These are phyloP conservation scores for Chascanopsetta lugubris DNA, from an alignment of 2,113 vertebrate species.

Conservation along the genomic window DNA sequence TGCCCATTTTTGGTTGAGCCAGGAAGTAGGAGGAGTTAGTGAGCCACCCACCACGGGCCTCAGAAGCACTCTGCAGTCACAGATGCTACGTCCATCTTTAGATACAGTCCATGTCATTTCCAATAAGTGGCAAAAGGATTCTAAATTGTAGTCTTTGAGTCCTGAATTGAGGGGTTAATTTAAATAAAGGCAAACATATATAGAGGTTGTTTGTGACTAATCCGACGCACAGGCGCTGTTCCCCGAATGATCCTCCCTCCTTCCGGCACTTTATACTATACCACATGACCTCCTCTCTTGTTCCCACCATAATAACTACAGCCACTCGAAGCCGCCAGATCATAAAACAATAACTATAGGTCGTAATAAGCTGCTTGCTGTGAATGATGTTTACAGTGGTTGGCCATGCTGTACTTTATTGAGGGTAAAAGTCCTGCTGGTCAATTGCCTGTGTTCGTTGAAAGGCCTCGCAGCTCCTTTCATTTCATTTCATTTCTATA, in stretches of 20 bases:
- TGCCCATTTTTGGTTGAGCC: no score
- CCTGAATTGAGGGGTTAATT: no score
- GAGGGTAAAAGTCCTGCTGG: background rate
- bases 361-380: background rate
- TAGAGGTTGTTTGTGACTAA: background rate
- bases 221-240: background rate
- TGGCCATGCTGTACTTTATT: background rate
- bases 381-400: background rate
- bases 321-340: background rate
- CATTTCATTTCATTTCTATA: no score
- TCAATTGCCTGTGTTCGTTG: background rate
- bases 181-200: no score
- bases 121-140: no score
- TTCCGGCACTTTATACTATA: background rate
- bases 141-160: no score
- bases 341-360: background rate
- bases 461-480: background rate
- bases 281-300: background rate
- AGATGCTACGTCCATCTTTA: no score
- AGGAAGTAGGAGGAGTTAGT: no score
- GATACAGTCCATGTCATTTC: no score
- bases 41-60: no score
- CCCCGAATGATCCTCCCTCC: background rate
- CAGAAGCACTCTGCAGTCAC: no score
- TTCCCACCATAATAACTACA: conserved; percentile 1